Percentiles rank a stretch among this genome's conserved stretches.
Conservation (phyloP, 2,797 vertebrate genomes). For the Phrynocephalus guinanensis region DNA sequence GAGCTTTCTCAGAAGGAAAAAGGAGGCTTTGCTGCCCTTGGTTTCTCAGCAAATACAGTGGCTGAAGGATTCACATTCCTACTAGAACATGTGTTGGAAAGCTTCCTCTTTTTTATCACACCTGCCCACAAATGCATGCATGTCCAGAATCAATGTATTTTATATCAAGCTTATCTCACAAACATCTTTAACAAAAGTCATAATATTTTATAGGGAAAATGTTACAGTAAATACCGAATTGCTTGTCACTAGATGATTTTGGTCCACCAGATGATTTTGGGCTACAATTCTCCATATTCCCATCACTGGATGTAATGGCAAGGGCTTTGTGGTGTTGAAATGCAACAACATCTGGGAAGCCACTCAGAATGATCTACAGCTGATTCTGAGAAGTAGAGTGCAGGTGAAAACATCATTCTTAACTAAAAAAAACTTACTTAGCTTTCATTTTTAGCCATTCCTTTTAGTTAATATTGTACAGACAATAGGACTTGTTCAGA, state of each 20-base stretch:
- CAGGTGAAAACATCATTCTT: neutral
- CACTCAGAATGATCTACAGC: neutral
- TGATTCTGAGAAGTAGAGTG: neutral
- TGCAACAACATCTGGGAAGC: neutral
- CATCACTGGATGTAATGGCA: neutral
- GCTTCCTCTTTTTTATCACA: neutral
- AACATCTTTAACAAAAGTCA: conserved; percentile 41
- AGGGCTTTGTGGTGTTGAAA: neutral
- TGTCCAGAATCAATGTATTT: conserved; percentile 21
- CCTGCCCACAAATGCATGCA: neutral
- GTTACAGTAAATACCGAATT: too few species aligned
- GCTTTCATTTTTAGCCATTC: conserved; percentile 14
- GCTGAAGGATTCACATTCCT: too few species aligned
- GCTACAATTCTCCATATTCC: too few species aligned
- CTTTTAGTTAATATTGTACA: conserved; percentile 18
- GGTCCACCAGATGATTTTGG: too few species aligned
- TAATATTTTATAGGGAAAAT: conserved; percentile 1
- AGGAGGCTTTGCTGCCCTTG: too few species aligned
- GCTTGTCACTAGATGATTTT: too few species aligned
- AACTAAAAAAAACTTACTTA: neutral
- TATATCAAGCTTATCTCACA: conserved; percentile 54
- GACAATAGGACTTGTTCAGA: conserved; percentile 17
- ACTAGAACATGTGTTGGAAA: too few species aligned
- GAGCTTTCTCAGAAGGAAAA: too few species aligned
- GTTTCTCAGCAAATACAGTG: too few species aligned